Conservation (phyloP, 2,797 vertebrate genomes). For the Babyrousa celebensis region DNA sequence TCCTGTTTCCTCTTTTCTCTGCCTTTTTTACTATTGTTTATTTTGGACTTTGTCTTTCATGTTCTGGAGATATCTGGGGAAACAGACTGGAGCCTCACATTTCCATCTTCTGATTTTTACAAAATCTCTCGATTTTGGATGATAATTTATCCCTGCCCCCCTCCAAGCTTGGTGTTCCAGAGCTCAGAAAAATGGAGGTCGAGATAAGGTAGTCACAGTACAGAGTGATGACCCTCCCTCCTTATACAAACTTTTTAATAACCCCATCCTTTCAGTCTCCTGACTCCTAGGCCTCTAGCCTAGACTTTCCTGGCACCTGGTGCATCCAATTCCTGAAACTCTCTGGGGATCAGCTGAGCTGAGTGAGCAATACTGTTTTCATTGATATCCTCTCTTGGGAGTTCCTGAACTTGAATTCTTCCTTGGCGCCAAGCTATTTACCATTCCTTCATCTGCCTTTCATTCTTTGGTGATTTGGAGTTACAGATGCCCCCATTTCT, state of each 20-base stretch:
- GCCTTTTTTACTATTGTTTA: neutral
- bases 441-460: neutral
- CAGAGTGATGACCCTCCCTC: neutral
- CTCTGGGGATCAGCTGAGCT: neutral
- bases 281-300: neutral
- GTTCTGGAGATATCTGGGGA: neutral
- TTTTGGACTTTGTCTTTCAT: conserved; percentile 13
- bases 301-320: neutral
- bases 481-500: neutral
- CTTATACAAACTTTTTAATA: neutral
- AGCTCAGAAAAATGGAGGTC: accelerated
- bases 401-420: neutral
- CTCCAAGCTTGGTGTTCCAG: neutral
- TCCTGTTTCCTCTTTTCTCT: conserved; percentile 1
- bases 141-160: too few relatives aligned
- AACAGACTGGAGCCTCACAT: neutral
- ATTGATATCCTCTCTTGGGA: neutral
- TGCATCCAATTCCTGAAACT: neutral
- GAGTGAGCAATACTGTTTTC: neutral
- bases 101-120: neutral
- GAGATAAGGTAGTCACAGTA: neutral
- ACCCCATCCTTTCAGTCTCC: neutral
- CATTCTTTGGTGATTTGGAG: neutral
- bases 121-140: neutral
- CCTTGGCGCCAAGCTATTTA: neutral